A percentile compares a stretch with the other conserved stretches of the same genome.
Evolutionary conservation across 2,113 vertebrate genomes (phyloP).

Genomic region (Sarotherodon lohbergeri): DNA sequence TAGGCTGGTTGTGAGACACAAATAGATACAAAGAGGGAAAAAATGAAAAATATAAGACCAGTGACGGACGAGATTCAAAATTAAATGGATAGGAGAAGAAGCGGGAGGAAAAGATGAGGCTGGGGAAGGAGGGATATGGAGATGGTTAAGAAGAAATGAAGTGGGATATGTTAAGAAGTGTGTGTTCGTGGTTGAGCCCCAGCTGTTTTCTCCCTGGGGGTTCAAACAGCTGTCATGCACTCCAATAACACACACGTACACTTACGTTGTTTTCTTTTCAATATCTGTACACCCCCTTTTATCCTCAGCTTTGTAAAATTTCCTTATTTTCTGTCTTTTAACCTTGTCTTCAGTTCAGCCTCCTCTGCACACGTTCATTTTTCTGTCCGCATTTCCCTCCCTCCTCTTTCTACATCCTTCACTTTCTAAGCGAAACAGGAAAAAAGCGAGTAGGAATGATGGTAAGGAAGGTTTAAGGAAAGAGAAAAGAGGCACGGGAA

Average conservation of each 20-base stretch:
- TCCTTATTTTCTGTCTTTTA: not conserved
- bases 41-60: not conserved
- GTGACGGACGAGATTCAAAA: not conserved
- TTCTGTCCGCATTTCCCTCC: slow-evolving; percentile 45
- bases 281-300: slow-evolving; percentile 9
- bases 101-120: slow-evolving; percentile 36
- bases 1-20: not conserved
- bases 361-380: slow-evolving; percentile 26
- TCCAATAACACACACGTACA: slow-evolving; percentile 74
- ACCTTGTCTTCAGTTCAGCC: not conserved
- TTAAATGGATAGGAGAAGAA: slow-evolving; percentile 24
- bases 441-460: slow-evolving; percentile 22
- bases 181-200: slow-evolving; percentile 68
- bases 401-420: slow-evolving; percentile 42
- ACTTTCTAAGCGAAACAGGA: slow-evolving; percentile 9
- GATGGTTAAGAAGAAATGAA: slow-evolving; percentile 51
- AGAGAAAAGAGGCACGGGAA: slow-evolving; percentile 46
- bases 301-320: not conserved
- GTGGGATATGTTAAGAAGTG: slow-evolving; percentile 30
- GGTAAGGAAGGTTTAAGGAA: slow-evolving; percentile 48
- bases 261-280: slow-evolving; percentile 49
- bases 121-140: slow-evolving; percentile 47
- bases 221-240: slow-evolving; percentile 82
- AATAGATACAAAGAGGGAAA: not conserved
- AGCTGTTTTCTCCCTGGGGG: slow-evolving; percentile 82